These are phyloP conservation scores for Sycophila texana DNA, from an alignment of 2,888 invertebrate species.

Conservation along the genomic window DNA sequence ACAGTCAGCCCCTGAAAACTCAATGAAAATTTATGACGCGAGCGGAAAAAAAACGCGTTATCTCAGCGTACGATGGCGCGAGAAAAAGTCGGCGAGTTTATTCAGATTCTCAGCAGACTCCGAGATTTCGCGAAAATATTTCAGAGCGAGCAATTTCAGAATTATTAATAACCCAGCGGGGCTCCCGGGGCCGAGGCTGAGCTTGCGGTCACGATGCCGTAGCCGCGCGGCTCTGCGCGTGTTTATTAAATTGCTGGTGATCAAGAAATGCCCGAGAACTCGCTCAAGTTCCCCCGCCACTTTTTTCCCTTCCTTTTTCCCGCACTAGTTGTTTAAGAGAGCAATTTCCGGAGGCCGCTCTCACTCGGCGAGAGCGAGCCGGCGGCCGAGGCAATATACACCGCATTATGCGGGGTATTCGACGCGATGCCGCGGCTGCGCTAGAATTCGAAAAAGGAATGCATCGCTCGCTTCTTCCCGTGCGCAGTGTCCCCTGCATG, in stretches of 20 bases:
- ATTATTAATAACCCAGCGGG: no score
- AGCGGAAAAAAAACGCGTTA: no score
- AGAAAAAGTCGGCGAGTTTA: no score
- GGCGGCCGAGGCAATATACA: not conserved
- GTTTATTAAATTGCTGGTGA: not conserved
- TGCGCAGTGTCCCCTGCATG: not conserved
- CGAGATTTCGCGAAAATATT: no score
- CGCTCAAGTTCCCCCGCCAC: not conserved
- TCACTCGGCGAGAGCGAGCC: not conserved
- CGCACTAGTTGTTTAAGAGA: not conserved
- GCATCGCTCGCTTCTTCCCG: not conserved
- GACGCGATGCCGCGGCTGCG: not conserved
- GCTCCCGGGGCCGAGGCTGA: no score
- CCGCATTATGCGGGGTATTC: slow-evolving; percentile 16
- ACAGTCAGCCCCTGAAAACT: no score
- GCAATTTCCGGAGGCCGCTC: slow-evolving; percentile 1
- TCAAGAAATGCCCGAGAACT: not conserved
- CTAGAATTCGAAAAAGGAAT: slow-evolving; percentile 10
- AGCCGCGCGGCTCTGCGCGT: no score
- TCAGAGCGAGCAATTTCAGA: no score
- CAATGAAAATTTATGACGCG: no score
- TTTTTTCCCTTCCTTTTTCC: not conserved
- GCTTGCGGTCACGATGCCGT: no score
- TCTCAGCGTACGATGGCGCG: no score
- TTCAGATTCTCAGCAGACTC: no score